Percentiles rank a stretch among this genome's conserved stretches.
Evolutionary conservation across 2,797 vertebrate species (phyloP).

Genomic region (Girardinus metallicus): DNA sequence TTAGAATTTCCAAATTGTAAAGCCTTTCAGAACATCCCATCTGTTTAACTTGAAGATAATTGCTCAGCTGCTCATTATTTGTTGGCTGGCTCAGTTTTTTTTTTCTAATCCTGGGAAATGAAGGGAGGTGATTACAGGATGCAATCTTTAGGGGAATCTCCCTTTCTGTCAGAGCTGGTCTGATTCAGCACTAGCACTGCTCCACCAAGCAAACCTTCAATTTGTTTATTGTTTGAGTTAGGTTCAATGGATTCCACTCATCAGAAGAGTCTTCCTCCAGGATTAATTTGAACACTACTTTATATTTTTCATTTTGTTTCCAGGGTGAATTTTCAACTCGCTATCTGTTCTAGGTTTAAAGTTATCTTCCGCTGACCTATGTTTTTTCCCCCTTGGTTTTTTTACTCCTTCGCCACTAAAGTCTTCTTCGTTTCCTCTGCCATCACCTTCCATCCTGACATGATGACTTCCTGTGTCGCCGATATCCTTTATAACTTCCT

Average conservation of each 20-base stretch:
- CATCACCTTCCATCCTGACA: no score
- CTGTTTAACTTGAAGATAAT: constrained; percentile 40
- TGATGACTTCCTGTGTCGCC: no score
- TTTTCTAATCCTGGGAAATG: constrained; percentile 35
- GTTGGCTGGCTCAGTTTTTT: constrained; percentile 14
- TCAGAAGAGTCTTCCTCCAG: background rate
- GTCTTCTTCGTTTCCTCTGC: background rate
- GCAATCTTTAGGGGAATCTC: constrained; percentile 55
- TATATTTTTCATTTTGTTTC: background rate
- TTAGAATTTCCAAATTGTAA: constrained; percentile 43
- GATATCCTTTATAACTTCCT: no score
- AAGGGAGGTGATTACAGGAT: constrained; percentile 66
- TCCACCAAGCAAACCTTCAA: background rate
- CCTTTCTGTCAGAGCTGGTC: constrained; percentile 32
- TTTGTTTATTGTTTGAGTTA: background rate
- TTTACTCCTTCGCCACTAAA: background rate
- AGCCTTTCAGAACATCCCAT: constrained; percentile 30
- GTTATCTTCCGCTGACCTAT: background rate
- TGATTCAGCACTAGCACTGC: constrained; percentile 25
- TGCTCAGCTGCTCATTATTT: constrained; percentile 29
- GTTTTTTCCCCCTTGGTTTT: background rate
- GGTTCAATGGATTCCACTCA: background rate
- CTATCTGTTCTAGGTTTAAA: background rate
- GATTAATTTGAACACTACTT: background rate
- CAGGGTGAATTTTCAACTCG: background rate